Percentiles rank a stretch among this genome's conserved stretches.
Evolutionary conservation across 2,888 invertebrate species (phyloP).

Genomic region (Deroplatys truncata): DNA sequence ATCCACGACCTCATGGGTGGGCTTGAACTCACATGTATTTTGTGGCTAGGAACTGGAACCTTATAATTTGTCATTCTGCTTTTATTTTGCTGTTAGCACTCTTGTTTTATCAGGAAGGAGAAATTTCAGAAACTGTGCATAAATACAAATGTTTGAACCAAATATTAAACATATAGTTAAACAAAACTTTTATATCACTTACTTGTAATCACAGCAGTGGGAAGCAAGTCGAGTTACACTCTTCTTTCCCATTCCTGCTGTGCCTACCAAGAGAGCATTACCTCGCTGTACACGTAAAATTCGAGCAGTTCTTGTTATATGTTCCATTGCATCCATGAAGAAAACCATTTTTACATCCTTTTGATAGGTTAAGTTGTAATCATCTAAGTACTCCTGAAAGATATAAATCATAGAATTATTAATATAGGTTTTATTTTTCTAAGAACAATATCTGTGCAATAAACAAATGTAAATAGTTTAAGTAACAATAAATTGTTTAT

Average conservation of each 20-base stretch:
- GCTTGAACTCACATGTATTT: no score
- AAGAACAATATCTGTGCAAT: conserved; percentile 19
- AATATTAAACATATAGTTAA: no score
- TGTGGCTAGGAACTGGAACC: no score
- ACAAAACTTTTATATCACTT: conserved; percentile 17
- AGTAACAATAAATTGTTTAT: not conserved
- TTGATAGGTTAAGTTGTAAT: conserved; percentile 71
- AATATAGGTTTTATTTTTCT: not conserved
- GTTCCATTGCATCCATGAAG: conserved; percentile 86
- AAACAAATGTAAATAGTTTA: not conserved
- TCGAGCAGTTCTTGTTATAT: conserved; percentile 78
- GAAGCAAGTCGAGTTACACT: conserved; percentile 81
- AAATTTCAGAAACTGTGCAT: no score
- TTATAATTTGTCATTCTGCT: no score
- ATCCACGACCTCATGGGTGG: no score
- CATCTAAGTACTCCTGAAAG: conserved; percentile 73
- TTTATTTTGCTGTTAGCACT: no score
- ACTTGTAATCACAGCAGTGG: conserved; percentile 79
- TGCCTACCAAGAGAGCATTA: conserved; percentile 82
- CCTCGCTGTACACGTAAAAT: conserved; percentile 82
- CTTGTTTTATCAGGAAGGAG: no score
- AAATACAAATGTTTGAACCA: no score
- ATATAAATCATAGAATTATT: no score
- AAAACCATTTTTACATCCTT: conserved; percentile 82
- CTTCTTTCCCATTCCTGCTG: conserved; percentile 87